Percentiles rank a stretch among this genome's conserved stretches.
Conservation (phyloP, 2,888 invertebrate genomes). For the Pachliopta kotzebuea region DNA sequence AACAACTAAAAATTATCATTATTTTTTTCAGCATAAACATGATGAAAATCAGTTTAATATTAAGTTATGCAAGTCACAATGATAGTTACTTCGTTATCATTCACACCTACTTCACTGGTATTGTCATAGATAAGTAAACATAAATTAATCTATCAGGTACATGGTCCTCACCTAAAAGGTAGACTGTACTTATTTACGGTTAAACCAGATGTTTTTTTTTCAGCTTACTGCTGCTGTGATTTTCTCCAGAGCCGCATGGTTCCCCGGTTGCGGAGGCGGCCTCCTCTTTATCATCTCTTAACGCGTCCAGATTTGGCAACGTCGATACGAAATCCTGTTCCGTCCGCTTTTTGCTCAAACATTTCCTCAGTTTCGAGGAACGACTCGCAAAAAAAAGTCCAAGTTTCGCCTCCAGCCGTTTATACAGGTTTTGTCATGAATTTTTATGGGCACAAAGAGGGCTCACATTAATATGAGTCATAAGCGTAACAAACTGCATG, state of each 20-base stretch:
- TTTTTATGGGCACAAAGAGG: constrained; percentile 67
- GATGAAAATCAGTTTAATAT: constrained; percentile 27
- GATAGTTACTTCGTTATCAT: constrained; percentile 29
- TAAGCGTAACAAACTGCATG: constrained; percentile 46
- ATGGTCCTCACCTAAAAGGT: constrained; percentile 33
- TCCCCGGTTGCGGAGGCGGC: constrained; percentile 54
- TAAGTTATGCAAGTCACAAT: constrained; percentile 45
- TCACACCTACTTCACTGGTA: constrained; percentile 32
- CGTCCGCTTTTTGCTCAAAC: constrained; percentile 70
- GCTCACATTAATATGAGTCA: constrained; percentile 61
- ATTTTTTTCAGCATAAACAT: no score
- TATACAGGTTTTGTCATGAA: constrained; percentile 77
- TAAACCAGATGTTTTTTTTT: constrained; percentile 41
- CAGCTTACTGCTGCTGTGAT: constrained; percentile 44
- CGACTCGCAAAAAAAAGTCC: constrained; percentile 65
- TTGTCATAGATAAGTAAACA: constrained; percentile 35
- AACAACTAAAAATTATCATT: no score
- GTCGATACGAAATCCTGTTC: constrained; percentile 77
- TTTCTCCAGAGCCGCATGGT: constrained; percentile 47
- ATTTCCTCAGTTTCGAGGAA: constrained; percentile 77
- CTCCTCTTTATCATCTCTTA: constrained; percentile 76
- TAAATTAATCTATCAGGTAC: constrained; percentile 34
- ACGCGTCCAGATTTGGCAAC: constrained; percentile 77
- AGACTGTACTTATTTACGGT: constrained; percentile 41
- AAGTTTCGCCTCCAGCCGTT: constrained; percentile 70